Base-by-base conservation (phyloP, 2,797 vertebrate species). In the Lutra lutra region DNA sequence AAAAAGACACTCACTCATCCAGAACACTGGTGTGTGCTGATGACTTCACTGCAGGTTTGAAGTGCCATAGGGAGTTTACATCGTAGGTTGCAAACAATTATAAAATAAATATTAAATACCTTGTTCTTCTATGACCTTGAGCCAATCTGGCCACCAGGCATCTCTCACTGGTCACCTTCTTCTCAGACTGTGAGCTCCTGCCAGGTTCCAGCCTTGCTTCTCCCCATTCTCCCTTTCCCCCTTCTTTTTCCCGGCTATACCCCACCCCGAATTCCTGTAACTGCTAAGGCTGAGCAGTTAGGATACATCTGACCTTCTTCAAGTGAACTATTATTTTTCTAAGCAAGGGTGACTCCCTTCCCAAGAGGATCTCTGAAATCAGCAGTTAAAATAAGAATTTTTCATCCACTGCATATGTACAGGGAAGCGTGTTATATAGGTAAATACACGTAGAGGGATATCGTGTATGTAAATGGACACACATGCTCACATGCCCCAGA, bases 351-450 rank as follows among this genome's bases (percentile, higher is more conserved):
- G 75, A 95, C 87, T 87, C 60, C 72, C 10, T 85, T 21, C 21
- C 23, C 20, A 78, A 83, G 58, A 93, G 43, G 38, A 62, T 46
- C 32, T 43, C 87, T 92, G 86, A 96, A 93, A 70, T 43, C 21
- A 82, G 17, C 58, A 83, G 38, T 93, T 93, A 89, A 91, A 95
- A 35, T 79, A 23, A 90, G 38, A 94, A 60, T 35, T 51, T 58
- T 89, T 60, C 27, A 79, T 54, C 35, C 38, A 54, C 32, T 23
- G 23, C 7, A 32, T 5, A 1, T n/a, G 14, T 60, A 5, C 20
- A 0, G 46, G 14, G 60, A 92, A 66, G 38, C 46, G 46, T 29
- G 1, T 80, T 60, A 92, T 10, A 87, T 8, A 87, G 84, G 27
- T 83, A 83, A 89, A 68, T 13, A 29, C 7, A 75, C 83, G 25